These are phyloP conservation scores for Panulirus ornatus DNA, from an alignment of 1,140 invertebrate species.

Conservation along the genomic window DNA sequence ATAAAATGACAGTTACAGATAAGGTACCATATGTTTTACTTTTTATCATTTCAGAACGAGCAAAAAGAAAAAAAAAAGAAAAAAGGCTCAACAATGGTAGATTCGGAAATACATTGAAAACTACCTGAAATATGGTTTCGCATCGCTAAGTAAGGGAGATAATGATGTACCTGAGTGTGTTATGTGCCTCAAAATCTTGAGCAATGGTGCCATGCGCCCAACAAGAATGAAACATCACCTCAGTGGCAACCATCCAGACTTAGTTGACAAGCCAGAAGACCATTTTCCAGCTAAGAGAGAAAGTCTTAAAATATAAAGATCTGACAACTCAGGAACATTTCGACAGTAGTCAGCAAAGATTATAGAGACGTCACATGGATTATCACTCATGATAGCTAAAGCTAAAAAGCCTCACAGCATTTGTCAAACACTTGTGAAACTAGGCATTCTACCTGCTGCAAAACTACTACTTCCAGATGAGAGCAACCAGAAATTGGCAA, in stretches of 20 bases:
- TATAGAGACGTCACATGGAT: neutral
- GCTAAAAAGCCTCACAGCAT: neutral
- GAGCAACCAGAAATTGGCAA: neutral
- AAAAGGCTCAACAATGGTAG: no score
- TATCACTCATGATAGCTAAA: neutral
- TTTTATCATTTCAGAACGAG: no score
- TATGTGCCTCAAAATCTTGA: conserved; percentile 38
- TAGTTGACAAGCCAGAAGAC: conserved; percentile 27
- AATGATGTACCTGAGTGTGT: conserved; percentile 4
- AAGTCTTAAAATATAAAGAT: neutral
- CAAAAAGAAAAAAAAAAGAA: no score
- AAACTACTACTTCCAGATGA: neutral
- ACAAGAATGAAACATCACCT: conserved; percentile 29
- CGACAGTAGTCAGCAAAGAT: neutral
- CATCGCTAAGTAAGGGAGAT: conserved; percentile 25
- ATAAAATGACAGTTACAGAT: no score
- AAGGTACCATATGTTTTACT: no score
- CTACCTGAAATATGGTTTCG: conserved; percentile 19
- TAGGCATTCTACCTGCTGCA: neutral
- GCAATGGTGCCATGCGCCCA: conserved; percentile 30
- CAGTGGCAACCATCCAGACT: conserved; percentile 9
- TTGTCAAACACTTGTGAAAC: conserved; percentile 5
- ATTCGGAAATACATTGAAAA: conserved; percentile 35
- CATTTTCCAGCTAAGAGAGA: conserved; percentile 9
- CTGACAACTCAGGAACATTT: conserved; percentile 10